These are phyloP conservation scores for Psittacula cyanocephala DNA, from an alignment of 2,113 vertebrate genomes.

Conservation along the genomic window DNA sequence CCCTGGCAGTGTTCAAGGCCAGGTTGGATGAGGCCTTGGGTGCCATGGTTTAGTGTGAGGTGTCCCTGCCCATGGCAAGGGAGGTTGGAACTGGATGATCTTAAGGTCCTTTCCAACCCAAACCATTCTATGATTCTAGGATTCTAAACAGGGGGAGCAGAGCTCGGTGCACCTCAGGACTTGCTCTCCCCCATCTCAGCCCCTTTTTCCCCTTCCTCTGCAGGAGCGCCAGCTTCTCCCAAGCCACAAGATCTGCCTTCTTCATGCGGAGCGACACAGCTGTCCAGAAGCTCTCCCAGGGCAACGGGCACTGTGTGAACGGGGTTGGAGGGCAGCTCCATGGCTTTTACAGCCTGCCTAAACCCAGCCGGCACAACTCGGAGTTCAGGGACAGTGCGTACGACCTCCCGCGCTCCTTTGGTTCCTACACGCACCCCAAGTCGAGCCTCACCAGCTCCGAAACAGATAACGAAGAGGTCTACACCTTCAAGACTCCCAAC, in stretches of 20 bases:
- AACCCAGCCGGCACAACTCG: constrained; percentile 83
- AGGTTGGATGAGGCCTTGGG: not conserved
- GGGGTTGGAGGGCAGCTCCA: constrained; percentile 85
- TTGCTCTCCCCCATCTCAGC: accelerated
- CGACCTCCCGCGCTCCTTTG: constrained; percentile 85
- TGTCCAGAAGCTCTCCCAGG: constrained; percentile 89
- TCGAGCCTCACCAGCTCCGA: constrained; percentile 80
- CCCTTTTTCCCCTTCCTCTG: not conserved
- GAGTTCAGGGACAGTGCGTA: constrained; percentile 86
- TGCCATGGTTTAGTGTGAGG: not conserved
- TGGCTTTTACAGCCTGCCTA: constrained; percentile 93
- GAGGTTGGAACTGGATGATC: not conserved
- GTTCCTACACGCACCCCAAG: constrained; percentile 79
- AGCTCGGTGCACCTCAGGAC: not conserved
- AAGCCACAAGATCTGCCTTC: constrained; percentile 85
- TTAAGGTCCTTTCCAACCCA: not conserved
- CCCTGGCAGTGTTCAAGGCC: not conserved
- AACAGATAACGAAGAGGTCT: constrained; percentile 87
- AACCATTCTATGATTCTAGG: not conserved
- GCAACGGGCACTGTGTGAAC: constrained; percentile 88
- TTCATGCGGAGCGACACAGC: constrained; percentile 87
- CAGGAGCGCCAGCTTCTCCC: constrained; percentile 98
- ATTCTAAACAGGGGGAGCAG: not conserved
- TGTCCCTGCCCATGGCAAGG: not conserved
- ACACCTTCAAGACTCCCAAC: constrained; percentile 93